Conservation (phyloP, 2,113 vertebrate genomes). For the Notothenia rossii region DNA sequence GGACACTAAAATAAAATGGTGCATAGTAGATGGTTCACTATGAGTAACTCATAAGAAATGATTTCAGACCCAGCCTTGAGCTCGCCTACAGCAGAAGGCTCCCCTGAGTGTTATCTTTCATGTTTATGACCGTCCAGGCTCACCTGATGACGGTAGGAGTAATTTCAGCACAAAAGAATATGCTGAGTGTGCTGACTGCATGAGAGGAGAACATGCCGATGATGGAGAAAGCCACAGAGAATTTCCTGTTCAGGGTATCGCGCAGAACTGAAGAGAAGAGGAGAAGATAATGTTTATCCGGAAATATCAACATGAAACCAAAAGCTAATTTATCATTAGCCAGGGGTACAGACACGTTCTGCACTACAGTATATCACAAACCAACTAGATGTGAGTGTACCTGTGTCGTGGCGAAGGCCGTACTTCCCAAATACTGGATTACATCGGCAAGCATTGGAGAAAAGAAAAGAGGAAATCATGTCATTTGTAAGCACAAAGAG, state of each 20-base stretch:
- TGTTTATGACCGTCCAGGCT: slow-evolving; percentile 49
- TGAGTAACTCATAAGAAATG: background rate
- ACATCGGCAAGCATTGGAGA: slow-evolving; percentile 20
- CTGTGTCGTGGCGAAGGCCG: slow-evolving; percentile 94
- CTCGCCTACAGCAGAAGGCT: background rate
- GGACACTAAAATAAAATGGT: background rate
- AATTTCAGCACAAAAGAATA: slow-evolving; percentile 98
- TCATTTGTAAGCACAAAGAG: slow-evolving; percentile 45
- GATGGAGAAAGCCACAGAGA: slow-evolving; percentile 95
- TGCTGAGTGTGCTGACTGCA: slow-evolving; percentile 95
- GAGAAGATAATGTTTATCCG: background rate
- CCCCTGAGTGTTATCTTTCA: background rate
- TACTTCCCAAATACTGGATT: slow-evolving; percentile 96
- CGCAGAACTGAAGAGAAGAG: slow-evolving; percentile 87
- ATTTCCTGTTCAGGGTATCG: slow-evolving; percentile 93
- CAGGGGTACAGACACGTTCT: background rate
- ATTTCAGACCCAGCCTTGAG: background rate
- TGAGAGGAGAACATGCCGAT: slow-evolving; percentile 99
- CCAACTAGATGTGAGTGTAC: slow-evolving; percentile 74
- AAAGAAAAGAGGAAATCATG: slow-evolving; percentile 17
- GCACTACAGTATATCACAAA: background rate
- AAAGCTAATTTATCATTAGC: background rate
- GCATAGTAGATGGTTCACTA: background rate
- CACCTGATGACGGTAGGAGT: slow-evolving; percentile 98
- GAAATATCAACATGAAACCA: background rate